Percentiles rank a stretch among this genome's conserved stretches.
phyloP scores from a whole-genome alignment of 2,113 vertebrate genomes.

The Rattus rattus region DNA sequence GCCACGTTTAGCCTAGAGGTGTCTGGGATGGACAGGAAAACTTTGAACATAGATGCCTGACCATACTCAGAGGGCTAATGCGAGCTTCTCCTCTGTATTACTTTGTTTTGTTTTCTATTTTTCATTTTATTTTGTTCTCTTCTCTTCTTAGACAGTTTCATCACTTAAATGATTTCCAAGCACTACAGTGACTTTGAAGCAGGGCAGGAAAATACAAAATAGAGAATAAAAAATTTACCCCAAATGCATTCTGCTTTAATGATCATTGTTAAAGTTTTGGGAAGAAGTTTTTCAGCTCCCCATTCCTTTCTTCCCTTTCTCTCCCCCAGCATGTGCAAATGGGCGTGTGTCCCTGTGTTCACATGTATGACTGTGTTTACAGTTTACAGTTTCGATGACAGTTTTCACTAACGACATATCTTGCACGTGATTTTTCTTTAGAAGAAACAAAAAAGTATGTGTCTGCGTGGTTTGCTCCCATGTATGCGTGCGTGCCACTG shows the following conservation, averaged over 20 bases:
- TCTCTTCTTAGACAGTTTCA: slow-evolving; percentile 31
- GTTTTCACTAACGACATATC: background rate
- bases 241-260: background rate
- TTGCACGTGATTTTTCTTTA: background rate
- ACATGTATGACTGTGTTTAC: background rate
- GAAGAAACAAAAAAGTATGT: background rate
- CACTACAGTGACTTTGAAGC: slow-evolving; percentile 4
- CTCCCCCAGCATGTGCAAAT: too few species aligned
- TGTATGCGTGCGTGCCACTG: background rate
- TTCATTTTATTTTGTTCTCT: background rate
- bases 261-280: slow-evolving; percentile 1
- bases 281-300: background rate
- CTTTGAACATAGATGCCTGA: background rate
- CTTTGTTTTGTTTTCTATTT: background rate
- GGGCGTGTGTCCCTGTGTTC: background rate
- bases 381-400: background rate
- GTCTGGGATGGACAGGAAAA: background rate
- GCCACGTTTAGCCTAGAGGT: accelerated
- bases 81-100: background rate
- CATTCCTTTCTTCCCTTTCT: too few species aligned
- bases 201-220: background rate
- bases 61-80: background rate
- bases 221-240: background rate
- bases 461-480: background rate
- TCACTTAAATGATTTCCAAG: background rate